Evolutionary conservation across 2,797 vertebrate species (phyloP).

Genomic region (Oryzias dopingdopingensis): DNA sequence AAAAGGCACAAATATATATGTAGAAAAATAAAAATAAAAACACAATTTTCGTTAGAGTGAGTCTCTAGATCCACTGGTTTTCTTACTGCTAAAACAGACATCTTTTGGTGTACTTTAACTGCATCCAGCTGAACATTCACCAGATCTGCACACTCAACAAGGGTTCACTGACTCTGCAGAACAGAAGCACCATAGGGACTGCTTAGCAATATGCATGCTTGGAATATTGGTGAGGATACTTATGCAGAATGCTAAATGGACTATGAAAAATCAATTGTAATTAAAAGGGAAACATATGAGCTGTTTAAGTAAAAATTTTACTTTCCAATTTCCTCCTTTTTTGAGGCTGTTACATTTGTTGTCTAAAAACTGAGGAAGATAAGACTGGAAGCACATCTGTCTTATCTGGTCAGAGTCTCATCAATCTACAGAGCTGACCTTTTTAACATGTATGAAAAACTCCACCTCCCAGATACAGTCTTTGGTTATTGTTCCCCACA

Average conservation of each 20-base stretch:
- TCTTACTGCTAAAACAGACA: conserved; percentile 15
- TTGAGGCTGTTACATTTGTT: background rate
- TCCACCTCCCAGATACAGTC: background rate
- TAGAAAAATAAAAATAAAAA: too few relatives aligned
- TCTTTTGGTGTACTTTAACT: conserved; percentile 13
- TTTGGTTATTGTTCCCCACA: background rate
- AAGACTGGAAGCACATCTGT: background rate
- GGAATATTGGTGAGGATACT: conserved; percentile 22
- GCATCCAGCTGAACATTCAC: conserved; percentile 39
- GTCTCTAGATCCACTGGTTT: background rate
- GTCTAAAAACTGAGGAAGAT: too few relatives aligned
- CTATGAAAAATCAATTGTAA: conserved; percentile 39
- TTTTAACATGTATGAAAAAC: background rate
- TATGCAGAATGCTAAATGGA: conserved; percentile 41
- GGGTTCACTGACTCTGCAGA: conserved; percentile 38
- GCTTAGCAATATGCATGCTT: conserved; percentile 27
- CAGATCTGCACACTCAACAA: conserved; percentile 37
- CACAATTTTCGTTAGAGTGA: too few relatives aligned
- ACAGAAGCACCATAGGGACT: conserved; percentile 17
- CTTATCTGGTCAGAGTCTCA: background rate
- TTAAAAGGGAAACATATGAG: conserved; percentile 33
- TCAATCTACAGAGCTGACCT: background rate
- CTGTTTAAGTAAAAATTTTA: conserved; percentile 14
- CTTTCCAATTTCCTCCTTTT: conserved; percentile 4
- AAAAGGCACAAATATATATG: too few relatives aligned